These are phyloP conservation scores for Esox lucius DNA, from an alignment of 2,797 vertebrate genomes.

Conservation along the genomic window DNA sequence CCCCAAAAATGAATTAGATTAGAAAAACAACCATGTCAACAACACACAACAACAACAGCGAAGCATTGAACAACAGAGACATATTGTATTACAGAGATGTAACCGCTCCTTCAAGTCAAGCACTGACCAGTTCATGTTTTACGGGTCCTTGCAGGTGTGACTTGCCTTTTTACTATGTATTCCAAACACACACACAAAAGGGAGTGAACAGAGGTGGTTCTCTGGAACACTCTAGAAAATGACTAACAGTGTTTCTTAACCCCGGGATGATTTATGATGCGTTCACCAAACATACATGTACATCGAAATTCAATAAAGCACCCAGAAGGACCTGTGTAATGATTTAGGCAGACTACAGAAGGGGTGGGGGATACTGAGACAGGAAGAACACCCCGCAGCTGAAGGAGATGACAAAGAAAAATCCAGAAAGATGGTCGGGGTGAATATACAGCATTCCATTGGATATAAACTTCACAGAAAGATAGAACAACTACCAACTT, in stretches of 20 bases:
- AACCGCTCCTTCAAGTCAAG: neutral
- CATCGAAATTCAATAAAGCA: slow-evolving; percentile 22
- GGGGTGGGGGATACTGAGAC: neutral
- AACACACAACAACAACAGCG: neutral
- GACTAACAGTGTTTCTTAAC: slow-evolving; percentile 2
- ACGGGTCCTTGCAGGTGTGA: neutral
- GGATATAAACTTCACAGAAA: neutral
- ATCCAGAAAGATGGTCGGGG: slow-evolving; percentile 3
- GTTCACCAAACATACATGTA: slow-evolving; percentile 14
- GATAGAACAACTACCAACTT: neutral
- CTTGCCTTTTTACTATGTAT: neutral
- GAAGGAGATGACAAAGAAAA: slow-evolving; percentile 33
- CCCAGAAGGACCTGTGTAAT: slow-evolving; percentile 20
- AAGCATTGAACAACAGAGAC: neutral
- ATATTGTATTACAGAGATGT: neutral
- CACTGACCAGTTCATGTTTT: neutral
- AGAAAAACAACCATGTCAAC: neutral
- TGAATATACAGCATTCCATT: neutral
- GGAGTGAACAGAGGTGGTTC: neutral
- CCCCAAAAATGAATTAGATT: neutral
- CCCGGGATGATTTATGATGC: slow-evolving; percentile 20
- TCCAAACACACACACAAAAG: slow-evolving; percentile 3
- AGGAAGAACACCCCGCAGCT: slow-evolving; percentile 54
- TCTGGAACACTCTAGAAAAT: slow-evolving; percentile 6
- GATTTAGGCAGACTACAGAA: slow-evolving; percentile 9